A percentile compares a stretch with the other conserved stretches of the same genome.
These are phyloP conservation scores for Hanleya hanleyi DNA, from an alignment of 2,888 invertebrate species.

Conservation along the genomic window DNA sequence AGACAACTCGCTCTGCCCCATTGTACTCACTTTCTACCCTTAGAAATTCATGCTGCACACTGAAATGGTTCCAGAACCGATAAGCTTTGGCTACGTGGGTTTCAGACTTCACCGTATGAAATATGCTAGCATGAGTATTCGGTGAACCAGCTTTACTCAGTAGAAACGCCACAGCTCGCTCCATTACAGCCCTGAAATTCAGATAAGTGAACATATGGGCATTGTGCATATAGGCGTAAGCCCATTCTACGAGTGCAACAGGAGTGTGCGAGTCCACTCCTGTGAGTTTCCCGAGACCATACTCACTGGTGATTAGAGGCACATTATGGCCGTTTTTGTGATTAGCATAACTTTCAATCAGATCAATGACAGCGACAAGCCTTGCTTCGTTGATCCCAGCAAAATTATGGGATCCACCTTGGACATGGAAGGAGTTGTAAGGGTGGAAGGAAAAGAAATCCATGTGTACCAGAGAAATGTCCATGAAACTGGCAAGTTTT, in stretches of 20 bases:
- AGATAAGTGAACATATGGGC: conserved; percentile 19
- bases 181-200: conserved; percentile 8
- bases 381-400: conserved; percentile 13
- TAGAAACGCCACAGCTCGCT: conserved; percentile 9
- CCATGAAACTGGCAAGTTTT: not conserved
- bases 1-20: conserved; percentile 4
- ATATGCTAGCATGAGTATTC: not conserved
- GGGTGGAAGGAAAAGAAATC: conserved; percentile 17
- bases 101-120: not conserved
- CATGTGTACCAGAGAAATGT: conserved; percentile 8
- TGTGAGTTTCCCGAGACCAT: not conserved
- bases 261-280: conserved; percentile 2
- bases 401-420: not conserved
- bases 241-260: conserved; percentile 2
- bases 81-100: conserved; percentile 12
- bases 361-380: conserved; percentile 10
- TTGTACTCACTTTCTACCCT: conserved; percentile 2
- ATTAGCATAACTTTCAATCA: conserved; percentile 11
- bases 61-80: conserved; percentile 17
- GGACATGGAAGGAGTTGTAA: conserved; percentile 2
- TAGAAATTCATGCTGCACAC: conserved; percentile 1
- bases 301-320: conserved; percentile 15
- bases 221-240: conserved; percentile 11
- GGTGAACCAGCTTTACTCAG: not conserved
- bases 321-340: conserved; percentile 7